Evolutionary conservation across 1,140 invertebrate species (phyloP).

Genomic region (Drosophila virilis): DNA sequence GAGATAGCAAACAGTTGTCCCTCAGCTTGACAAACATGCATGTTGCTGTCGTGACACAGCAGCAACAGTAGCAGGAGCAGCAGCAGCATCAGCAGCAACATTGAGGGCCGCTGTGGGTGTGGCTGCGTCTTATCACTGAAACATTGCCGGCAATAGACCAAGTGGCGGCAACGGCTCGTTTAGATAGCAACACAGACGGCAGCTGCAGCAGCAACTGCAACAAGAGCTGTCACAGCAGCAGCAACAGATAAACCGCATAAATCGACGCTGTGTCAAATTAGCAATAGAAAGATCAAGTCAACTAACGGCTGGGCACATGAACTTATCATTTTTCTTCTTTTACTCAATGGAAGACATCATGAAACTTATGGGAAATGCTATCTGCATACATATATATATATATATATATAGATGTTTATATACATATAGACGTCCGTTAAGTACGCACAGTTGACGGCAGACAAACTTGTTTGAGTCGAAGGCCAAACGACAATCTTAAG

Average conservation of each 20-base stretch:
- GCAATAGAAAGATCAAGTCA: conserved; percentile 39
- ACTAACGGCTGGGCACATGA: not conserved
- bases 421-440: not conserved
- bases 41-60: conserved; percentile 21
- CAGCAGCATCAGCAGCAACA: conserved; percentile 2
- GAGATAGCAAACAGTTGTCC: conserved; percentile 33
- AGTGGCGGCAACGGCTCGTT: conserved; percentile 23
- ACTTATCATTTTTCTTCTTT: conserved; percentile 24
- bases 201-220: not conserved
- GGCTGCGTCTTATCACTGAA: conserved; percentile 16
- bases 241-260: conserved; percentile 31
- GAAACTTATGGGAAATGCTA: not conserved
- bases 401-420: not conserved
- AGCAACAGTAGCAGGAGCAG: not conserved
- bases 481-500: not conserved
- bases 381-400: not conserved
- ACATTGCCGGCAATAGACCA: conserved; percentile 27
- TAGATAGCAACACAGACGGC: conserved; percentile 22
- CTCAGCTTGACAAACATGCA: conserved; percentile 20
- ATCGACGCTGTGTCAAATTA: conserved; percentile 43
- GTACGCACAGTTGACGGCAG: not conserved
- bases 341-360: not conserved
- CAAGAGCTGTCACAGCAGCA: not conserved
- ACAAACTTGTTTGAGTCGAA: not conserved
- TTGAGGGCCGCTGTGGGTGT: conserved; percentile 1